Conservation (phyloP, 2,888 invertebrate species). For the Eurytoma californica region DNA sequence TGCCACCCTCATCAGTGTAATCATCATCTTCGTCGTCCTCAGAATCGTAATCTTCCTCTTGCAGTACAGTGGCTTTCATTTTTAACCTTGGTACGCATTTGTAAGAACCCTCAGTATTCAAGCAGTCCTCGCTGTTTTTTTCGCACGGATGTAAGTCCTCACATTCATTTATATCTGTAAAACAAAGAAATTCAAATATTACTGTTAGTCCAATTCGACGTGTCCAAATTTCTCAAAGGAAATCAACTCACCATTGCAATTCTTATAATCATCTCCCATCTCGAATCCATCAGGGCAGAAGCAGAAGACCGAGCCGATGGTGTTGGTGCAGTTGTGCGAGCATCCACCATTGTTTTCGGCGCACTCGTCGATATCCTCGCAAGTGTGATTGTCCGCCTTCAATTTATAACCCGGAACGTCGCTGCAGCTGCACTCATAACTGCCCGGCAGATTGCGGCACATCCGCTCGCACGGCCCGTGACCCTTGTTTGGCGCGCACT, state of each 20-base stretch:
- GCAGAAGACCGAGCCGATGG: constrained; percentile 75
- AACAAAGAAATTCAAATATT: neutral
- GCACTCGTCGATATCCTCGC: constrained; percentile 78
- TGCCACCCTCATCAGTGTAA: constrained; percentile 62
- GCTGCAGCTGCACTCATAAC: constrained; percentile 79
- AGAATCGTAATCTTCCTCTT: constrained; percentile 67
- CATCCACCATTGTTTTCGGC: constrained; percentile 77
- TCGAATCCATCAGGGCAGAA: constrained; percentile 70
- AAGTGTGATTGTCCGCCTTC: constrained; percentile 77
- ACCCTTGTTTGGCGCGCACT: constrained; percentile 80
- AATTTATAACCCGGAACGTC: constrained; percentile 79
- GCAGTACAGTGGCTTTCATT: constrained; percentile 66
- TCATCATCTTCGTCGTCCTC: constrained; percentile 65
- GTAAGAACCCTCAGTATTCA: constrained; percentile 77
- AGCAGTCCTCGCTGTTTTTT: constrained; percentile 68
- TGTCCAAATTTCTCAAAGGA: neutral
- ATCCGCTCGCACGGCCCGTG: constrained; percentile 81
- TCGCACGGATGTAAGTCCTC: constrained; percentile 64
- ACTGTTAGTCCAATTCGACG: too few relatives aligned
- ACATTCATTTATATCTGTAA: constrained; percentile 81
- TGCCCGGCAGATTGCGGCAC: constrained; percentile 79
- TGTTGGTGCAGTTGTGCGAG: constrained; percentile 79
- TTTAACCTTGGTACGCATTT: constrained; percentile 63
- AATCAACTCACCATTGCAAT: constrained; percentile 65
- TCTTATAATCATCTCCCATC: constrained; percentile 67